phyloP scores from a whole-genome alignment of 1,140 invertebrate species.

The Drosophila varians region DNA sequence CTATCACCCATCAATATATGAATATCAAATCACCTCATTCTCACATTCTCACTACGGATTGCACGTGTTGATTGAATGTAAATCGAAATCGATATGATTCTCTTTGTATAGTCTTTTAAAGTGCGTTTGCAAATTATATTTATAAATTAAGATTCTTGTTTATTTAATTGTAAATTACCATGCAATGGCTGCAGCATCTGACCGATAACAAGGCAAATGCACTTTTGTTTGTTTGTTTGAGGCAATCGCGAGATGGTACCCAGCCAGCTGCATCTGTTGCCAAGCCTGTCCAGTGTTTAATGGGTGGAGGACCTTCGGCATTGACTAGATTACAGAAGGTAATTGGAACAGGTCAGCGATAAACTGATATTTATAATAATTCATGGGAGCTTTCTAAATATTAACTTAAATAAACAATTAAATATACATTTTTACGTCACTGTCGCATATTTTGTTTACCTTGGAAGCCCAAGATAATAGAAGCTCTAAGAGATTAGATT shows the following conservation, averaged over 20 bases:
- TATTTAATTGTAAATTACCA: conserved; percentile 13
- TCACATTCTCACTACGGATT: no score
- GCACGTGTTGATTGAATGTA: conserved; percentile 32
- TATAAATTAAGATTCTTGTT: conserved; percentile 26
- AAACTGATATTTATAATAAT: not conserved
- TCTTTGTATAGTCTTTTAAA: conserved; percentile 4
- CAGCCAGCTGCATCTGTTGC: conserved; percentile 25
- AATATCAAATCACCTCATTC: conserved; percentile 7
- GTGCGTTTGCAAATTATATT: conserved; percentile 18
- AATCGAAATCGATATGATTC: conserved; percentile 28
- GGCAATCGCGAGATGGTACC: conserved; percentile 11
- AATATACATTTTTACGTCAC: conserved; percentile 29
- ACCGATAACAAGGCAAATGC: conserved; percentile 51
- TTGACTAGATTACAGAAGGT: conserved; percentile 12
- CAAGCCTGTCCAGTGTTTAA: conserved; percentile 37
- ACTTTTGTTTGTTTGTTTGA: conserved; percentile 50
- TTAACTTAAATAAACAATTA: not conserved
- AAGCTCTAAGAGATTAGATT: conserved; percentile 31
- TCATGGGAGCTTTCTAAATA: no score
- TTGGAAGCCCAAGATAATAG: conserved; percentile 20
- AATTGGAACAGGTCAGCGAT: conserved; percentile 8
- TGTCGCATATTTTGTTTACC: conserved; percentile 27
- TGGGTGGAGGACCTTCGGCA: conserved; percentile 13
- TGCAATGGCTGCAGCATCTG: conserved; percentile 38
- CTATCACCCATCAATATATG: not conserved